Conservation (phyloP, 2,888 invertebrate species). For the Leptinotarsa rubiginosa region DNA sequence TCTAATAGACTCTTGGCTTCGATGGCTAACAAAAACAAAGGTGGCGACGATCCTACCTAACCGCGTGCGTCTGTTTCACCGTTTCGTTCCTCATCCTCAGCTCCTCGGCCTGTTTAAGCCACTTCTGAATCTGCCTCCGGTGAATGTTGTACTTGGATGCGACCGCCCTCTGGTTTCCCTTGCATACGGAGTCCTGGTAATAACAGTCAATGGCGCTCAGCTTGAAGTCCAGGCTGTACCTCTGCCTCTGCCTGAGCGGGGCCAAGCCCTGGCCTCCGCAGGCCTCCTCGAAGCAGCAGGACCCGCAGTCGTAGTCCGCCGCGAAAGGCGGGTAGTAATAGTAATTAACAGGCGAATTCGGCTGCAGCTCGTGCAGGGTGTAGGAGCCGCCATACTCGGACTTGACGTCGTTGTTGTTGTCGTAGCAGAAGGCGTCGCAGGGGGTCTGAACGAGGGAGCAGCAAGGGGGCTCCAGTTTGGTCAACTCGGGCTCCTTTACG, state of each 20-base stretch:
- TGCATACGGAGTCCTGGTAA: slow-evolving; percentile 68
- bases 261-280: slow-evolving; percentile 39
- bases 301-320: slow-evolving; percentile 42
- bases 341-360: slow-evolving; percentile 65
- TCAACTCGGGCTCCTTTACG: slow-evolving; percentile 65
- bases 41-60: slow-evolving; percentile 51
- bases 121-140: slow-evolving; percentile 69
- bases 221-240: slow-evolving; percentile 70
- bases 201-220: slow-evolving; percentile 70
- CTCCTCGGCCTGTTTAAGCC: slow-evolving; percentile 70
- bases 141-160: slow-evolving; percentile 67
- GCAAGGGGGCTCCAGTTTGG: slow-evolving; percentile 56
- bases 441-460: slow-evolving; percentile 58
- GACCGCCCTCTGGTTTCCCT: slow-evolving; percentile 67
- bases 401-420: slow-evolving; percentile 56
- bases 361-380: slow-evolving; percentile 64
- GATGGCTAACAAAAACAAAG: neutral
- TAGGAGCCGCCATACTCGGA: slow-evolving; percentile 56
- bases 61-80: slow-evolving; percentile 58
- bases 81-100: slow-evolving; percentile 60
- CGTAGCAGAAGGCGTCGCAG: slow-evolving; percentile 45
- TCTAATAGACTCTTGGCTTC: slow-evolving; percentile 44
- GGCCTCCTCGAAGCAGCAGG: slow-evolving; percentile 53
- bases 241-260: slow-evolving; percentile 62
- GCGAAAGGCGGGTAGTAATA: slow-evolving; percentile 57